Conservation (phyloP, 2,888 invertebrate species). For the Serripes groenlandicus region DNA sequence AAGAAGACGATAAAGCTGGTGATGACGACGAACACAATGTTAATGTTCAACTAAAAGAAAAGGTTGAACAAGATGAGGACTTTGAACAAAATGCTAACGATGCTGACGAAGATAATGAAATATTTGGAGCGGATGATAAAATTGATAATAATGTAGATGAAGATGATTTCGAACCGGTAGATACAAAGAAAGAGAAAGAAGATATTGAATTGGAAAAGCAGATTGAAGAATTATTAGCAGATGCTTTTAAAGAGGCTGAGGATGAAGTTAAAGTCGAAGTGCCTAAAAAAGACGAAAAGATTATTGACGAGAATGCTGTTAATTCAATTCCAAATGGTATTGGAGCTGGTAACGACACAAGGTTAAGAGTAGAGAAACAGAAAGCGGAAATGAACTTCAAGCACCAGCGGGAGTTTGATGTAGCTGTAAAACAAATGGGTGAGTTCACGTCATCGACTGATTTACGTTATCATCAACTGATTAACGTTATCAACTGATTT, state of each 20-base stretch:
- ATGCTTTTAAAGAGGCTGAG: constrained; percentile 42
- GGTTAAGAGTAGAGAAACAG: not conserved
- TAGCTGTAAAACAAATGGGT: constrained; percentile 48
- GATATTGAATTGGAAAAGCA: constrained; percentile 50
- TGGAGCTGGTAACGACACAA: not conserved
- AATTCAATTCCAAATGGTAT: not conserved
- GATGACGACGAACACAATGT: constrained; percentile 1
- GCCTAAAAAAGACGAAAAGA: not conserved
- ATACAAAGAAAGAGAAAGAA: constrained; percentile 31
- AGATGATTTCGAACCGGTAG: constrained; percentile 27
- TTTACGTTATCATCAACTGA: too few species aligned
- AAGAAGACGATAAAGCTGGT: constrained; percentile 6
- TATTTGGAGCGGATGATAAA: constrained; percentile 26
- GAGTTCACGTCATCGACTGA: too few species aligned
- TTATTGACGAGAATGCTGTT: not conserved
- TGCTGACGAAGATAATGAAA: constrained; percentile 23
- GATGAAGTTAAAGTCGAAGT: constrained; percentile 17
- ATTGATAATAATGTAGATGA: constrained; percentile 1
- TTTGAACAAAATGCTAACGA: constrained; percentile 37
- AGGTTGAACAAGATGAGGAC: not conserved
- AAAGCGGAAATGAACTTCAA: not conserved
- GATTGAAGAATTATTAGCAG: constrained; percentile 55
- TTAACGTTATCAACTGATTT: too few species aligned
- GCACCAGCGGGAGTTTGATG: constrained; percentile 46
- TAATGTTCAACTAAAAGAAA: not conserved